phyloP scores from a whole-genome alignment of 2,113 vertebrate genomes.

The Osmerus mordax region DNA sequence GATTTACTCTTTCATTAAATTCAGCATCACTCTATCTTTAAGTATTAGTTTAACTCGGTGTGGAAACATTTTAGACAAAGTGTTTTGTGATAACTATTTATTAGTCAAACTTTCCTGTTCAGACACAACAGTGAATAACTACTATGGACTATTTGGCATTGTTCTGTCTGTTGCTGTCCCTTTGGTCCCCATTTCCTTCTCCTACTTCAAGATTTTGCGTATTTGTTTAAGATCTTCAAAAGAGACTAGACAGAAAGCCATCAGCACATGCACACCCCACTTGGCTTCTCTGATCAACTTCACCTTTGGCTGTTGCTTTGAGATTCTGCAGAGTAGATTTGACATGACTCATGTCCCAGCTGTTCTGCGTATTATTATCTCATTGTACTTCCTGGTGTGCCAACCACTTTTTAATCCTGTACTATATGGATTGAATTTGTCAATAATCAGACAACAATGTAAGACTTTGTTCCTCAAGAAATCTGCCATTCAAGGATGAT shows the following conservation, averaged over 20 bases:
- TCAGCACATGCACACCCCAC: slow-evolving; percentile 36
- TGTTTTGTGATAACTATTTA: slow-evolving; percentile 46
- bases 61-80: slow-evolving; percentile 40
- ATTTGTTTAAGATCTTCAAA: slow-evolving; percentile 21
- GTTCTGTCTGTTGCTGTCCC: slow-evolving; percentile 20
- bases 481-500: slow-evolving; percentile 18
- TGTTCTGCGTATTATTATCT: slow-evolving; percentile 36
- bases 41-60: slow-evolving; percentile 30
- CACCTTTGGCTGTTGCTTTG: slow-evolving; percentile 33
- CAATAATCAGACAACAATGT: slow-evolving; percentile 24
- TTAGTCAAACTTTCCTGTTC: slow-evolving; percentile 43
- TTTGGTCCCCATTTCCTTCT: slow-evolving; percentile 16
- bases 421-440: slow-evolving; percentile 38
- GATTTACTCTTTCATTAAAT: slow-evolving; percentile 22
- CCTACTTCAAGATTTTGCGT: slow-evolving; percentile 23
- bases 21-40: slow-evolving; percentile 21
- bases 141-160: slow-evolving; percentile 18
- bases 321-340: slow-evolving; percentile 39
- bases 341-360: slow-evolving; percentile 23
- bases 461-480: too few relatives aligned
- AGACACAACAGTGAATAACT: slow-evolving; percentile 31
- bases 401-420: slow-evolving; percentile 43
- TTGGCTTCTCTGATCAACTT: slow-evolving; percentile 37
- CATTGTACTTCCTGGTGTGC: slow-evolving; percentile 38
- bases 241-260: slow-evolving; percentile 25